Base-by-base conservation (phyloP, 2,113 vertebrate species). In the Indri indri region DNA sequence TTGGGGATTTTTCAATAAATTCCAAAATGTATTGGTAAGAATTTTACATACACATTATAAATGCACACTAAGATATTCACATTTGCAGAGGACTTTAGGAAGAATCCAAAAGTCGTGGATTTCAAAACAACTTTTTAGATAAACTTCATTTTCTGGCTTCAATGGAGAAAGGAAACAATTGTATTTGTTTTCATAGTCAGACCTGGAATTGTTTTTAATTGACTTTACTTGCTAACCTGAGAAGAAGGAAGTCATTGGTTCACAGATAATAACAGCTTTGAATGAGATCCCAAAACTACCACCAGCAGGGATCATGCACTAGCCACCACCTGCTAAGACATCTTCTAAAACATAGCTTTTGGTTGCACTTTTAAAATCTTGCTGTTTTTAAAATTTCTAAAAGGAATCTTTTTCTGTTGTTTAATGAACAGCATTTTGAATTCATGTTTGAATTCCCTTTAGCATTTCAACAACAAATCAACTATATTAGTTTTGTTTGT, bases 71-170 rank as follows among this genome's bases (percentile, higher is more conserved):
- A 59, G 25, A 22, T 17, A 57, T 73, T 80, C 61, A 80, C 4
- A 89, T 79, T 83, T 91, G 70, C 34, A 70, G 37, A 27, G 84
- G 8, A 70, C 23, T 90, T 94, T 18, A 68, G 16, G 32, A 74
- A 91, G 63, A 83, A 91, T 68, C 3, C 20, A 65, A 37, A 90
- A 96, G 34, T 34, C 52, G 54, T 81, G 32, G 93, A 63, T 92
- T 76, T 80, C 34, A 85, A 87, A 96, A 52, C 50, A 94, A 52
- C 22, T 88, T 66, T 80, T 91, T 59, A 16, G 86, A 83, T 17
- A 9, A 94, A 66, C 25, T 95, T 66, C 23, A 81, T 96, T 94
- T 97, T 91, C 77, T 91, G 14, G 30, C 16, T 95, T 93, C 14
- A 84, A 9, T 32, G n/a, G 37, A 95, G 74, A 95, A 95, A 80